phyloP scores from a whole-genome alignment of 2,888 invertebrate species.

The Metalampra italica region DNA sequence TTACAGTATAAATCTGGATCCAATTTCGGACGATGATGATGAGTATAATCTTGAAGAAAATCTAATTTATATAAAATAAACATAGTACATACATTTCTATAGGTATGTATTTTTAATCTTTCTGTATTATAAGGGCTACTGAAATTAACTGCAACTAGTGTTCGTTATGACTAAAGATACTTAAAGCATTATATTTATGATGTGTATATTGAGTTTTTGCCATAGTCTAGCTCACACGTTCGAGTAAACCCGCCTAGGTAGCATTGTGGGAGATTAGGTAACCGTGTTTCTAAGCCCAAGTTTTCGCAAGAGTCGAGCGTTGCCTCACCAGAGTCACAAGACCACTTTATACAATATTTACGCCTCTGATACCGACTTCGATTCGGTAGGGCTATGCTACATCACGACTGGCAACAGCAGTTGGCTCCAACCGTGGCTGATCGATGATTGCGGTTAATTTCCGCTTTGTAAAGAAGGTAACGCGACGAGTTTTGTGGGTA shows the following conservation, averaged over 20 bases:
- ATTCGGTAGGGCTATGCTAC: slow-evolving; percentile 35
- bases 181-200: too few species aligned
- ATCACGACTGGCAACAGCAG: slow-evolving; percentile 8
- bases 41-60: too few species aligned
- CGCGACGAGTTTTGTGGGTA: not conserved
- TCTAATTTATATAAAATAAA: too few species aligned
- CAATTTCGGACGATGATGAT: too few species aligned
- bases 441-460: slow-evolving; percentile 36
- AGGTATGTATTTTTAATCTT: too few species aligned
- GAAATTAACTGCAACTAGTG: too few species aligned
- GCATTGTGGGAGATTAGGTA: slow-evolving; percentile 60
- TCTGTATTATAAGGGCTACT: too few species aligned
- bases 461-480: slow-evolving; percentile 31
- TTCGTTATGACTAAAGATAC: too few species aligned
- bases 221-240: slow-evolving; percentile 15
- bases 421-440: slow-evolving; percentile 33
- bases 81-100: too few species aligned
- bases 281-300: slow-evolving; percentile 52
- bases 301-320: slow-evolving; percentile 57
- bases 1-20: too few species aligned
- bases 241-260: slow-evolving; percentile 24
- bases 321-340: slow-evolving; percentile 51
- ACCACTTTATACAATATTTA: slow-evolving; percentile 34
- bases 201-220: too few species aligned
- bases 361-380: slow-evolving; percentile 24